A percentile compares a stretch with the other conserved stretches of the same genome.
These are phyloP conservation scores for Datnioides undecimradiatus DNA, from an alignment of 2,113 vertebrate genomes.

Conservation along the genomic window DNA sequence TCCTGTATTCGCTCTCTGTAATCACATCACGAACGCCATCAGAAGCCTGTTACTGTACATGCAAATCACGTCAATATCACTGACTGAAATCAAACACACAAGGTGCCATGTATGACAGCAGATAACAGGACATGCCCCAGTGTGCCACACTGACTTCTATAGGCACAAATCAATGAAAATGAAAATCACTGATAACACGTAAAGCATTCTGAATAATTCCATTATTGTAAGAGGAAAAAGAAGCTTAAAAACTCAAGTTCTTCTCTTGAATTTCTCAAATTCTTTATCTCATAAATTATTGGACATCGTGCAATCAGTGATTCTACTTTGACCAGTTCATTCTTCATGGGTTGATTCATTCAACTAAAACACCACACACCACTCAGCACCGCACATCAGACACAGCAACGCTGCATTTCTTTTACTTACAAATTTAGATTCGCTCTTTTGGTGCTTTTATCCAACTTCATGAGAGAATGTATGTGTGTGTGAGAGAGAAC, in stretches of 20 bases:
- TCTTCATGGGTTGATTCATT: background rate
- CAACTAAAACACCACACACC: background rate
- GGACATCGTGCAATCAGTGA: background rate
- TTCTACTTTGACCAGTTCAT: background rate
- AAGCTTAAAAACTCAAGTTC: background rate
- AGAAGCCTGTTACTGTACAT: slow-evolving; percentile 5
- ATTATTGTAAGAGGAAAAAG: background rate
- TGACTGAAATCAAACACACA: slow-evolving; percentile 19
- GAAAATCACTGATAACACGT: background rate
- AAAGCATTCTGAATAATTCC: background rate
- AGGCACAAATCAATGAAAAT: background rate
- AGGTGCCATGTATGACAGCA: background rate
- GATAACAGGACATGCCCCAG: background rate
- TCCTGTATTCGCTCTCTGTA: slow-evolving; percentile 74
- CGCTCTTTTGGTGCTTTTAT: slow-evolving; percentile 14
- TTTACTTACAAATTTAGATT: slow-evolving; percentile 6
- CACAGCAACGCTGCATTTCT: background rate
- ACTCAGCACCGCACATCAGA: background rate
- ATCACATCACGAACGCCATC: slow-evolving; percentile 20
- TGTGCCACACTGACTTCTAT: slow-evolving; percentile 15
- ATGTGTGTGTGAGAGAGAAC: slow-evolving; percentile 4
- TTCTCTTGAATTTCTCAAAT: background rate
- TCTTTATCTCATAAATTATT: background rate
- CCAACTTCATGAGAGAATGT: slow-evolving; percentile 7
- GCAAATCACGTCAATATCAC: background rate